Evolutionary conservation across 2,113 vertebrate species (phyloP).

Genomic region (Psettodes erumei): DNA sequence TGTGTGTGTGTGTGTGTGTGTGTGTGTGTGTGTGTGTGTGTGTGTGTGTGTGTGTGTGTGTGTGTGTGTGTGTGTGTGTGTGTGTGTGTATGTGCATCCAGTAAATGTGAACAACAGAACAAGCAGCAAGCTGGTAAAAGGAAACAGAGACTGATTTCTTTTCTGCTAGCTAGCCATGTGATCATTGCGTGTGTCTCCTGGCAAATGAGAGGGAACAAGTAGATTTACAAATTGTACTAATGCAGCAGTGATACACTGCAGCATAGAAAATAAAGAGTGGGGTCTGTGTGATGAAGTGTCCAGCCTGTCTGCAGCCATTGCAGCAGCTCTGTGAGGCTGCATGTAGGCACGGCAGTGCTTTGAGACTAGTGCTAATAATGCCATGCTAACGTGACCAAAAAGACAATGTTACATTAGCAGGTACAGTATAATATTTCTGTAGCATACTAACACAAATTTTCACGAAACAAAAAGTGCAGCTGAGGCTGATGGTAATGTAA

Average conservation of each 20-base stretch:
- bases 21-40: not conserved
- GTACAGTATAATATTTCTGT: too few relatives aligned
- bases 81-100: not conserved
- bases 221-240: not conserved
- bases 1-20: not conserved
- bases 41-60: not conserved
- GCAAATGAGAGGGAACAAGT: not conserved
- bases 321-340: not conserved
- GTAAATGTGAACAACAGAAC: conserved; percentile 23
- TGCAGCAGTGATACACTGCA: conserved; percentile 13
- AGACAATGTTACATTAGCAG: not conserved
- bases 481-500: not conserved
- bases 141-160: not conserved
- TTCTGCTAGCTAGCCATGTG: conserved; percentile 1
- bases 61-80: not conserved
- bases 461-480: too few relatives aligned
- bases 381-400: not conserved
- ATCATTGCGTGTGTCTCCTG: conserved; percentile 19
- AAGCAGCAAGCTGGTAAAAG: conserved; percentile 10
- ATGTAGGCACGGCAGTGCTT: too few relatives aligned
- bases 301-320: not conserved
- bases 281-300: conserved; percentile 1
- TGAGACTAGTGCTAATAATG: conserved; percentile 8
- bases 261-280: conserved; percentile 6
- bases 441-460: too few relatives aligned